Evolutionary conservation across 2,113 vertebrate genomes (phyloP).

Genomic region (Pluvianellus socialis): DNA sequence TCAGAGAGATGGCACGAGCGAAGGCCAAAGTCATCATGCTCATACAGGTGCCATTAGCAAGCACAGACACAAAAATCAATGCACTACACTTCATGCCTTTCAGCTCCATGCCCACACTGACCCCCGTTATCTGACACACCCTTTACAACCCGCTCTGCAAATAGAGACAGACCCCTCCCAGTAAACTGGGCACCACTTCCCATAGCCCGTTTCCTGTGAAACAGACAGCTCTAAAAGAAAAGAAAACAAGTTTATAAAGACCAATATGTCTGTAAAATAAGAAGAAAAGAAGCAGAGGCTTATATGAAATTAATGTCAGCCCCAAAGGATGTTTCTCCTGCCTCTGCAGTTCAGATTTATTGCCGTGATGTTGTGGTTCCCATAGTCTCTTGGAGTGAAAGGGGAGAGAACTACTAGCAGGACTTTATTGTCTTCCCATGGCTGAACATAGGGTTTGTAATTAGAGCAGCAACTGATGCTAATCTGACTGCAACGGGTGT

Average conservation of each 20-base stretch:
- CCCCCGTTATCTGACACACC: background rate
- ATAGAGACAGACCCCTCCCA: background rate
- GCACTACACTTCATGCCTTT: background rate
- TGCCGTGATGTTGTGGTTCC: background rate
- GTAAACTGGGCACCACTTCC: background rate
- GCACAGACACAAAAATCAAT: slow-evolving; percentile 25
- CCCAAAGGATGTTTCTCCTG: background rate
- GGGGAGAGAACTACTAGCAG: background rate
- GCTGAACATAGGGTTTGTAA: background rate
- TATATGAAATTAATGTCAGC: slow-evolving; percentile 15
- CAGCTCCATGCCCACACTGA: background rate
- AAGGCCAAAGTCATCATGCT: background rate
- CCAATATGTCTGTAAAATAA: background rate
- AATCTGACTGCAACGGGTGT: background rate
- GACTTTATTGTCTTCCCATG: background rate
- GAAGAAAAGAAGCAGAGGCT: background rate
- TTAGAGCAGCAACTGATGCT: background rate
- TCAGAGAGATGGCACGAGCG: background rate
- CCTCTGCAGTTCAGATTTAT: background rate
- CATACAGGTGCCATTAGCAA: slow-evolving; percentile 4
- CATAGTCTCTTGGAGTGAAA: background rate
- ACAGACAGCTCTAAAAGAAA: background rate
- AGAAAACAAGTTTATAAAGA: background rate
- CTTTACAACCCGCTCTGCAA: background rate
- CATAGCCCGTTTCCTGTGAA: background rate